Conservation (phyloP, 1,140 invertebrate genomes). For the Oreohelix idahoensis region DNA sequence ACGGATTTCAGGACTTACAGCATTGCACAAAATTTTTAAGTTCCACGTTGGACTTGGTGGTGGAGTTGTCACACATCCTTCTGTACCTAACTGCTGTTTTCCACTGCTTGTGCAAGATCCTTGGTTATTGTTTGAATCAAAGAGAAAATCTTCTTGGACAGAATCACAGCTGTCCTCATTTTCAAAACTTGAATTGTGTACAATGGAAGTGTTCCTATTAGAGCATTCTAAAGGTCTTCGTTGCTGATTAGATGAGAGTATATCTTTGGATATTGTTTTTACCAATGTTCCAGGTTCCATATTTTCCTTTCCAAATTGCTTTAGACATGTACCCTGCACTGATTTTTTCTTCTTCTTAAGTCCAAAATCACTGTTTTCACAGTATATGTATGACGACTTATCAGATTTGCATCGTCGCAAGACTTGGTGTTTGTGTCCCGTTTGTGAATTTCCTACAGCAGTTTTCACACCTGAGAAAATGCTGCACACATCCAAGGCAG, state of each 20-base stretch:
- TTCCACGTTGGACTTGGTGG: slow-evolving; percentile 73
- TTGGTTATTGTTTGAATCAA: slow-evolving; percentile 44
- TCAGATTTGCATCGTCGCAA: slow-evolving; percentile 18
- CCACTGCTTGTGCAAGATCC: background rate
- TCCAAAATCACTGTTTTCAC: background rate
- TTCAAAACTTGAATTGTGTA: slow-evolving; percentile 17
- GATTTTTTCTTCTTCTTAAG: background rate
- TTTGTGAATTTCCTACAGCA: background rate
- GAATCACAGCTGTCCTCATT: slow-evolving; percentile 35
- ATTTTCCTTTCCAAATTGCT: slow-evolving; percentile 25
- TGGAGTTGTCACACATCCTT: slow-evolving; percentile 15
- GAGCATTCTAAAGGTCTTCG: slow-evolving; percentile 9
- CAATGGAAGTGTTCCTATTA: background rate
- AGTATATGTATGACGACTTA: background rate
- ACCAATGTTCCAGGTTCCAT: background rate
- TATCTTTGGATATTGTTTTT: background rate
- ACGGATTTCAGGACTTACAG: slow-evolving; percentile 71
- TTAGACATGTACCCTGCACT: background rate
- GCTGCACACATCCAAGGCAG: slow-evolving; percentile 3
- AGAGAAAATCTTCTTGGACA: slow-evolving; percentile 40
- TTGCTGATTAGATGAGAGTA: background rate
- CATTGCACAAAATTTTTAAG: slow-evolving; percentile 71
- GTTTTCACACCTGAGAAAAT: slow-evolving; percentile 1
- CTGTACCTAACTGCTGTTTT: background rate
- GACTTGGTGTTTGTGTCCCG: background rate